Conservation (phyloP, 2,113 vertebrate species). For the Balaeniceps rex region DNA sequence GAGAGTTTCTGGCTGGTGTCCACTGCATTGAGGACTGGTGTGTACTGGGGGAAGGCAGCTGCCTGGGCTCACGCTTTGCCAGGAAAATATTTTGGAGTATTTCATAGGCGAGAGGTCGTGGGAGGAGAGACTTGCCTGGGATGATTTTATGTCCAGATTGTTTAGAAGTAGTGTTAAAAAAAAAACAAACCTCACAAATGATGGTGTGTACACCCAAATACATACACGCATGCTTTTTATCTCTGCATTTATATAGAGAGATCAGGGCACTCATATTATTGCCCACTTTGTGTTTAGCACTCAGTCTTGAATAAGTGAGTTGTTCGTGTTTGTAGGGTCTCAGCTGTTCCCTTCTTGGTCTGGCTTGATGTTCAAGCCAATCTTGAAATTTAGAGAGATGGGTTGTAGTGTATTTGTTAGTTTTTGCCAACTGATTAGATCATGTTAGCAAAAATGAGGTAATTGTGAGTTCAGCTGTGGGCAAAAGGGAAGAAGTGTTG, state of each 20-base stretch:
- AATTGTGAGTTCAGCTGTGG: not conserved
- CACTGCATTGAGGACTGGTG: fast-evolving
- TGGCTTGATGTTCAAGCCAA: not conserved
- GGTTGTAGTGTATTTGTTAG: not conserved
- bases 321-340: not conserved
- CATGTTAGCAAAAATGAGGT: not conserved
- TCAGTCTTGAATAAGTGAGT: not conserved
- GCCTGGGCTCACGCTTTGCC: not conserved
- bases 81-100: not conserved
- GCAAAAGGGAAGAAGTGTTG: not conserved
- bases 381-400: not conserved
- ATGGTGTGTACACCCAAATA: not conserved
- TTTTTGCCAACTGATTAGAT: not conserved
- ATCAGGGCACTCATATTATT: not conserved
- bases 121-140: not conserved
- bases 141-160: not conserved
- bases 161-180: not conserved
- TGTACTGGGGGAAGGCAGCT: not conserved
- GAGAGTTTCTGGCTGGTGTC: not conserved
- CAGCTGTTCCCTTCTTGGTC: not conserved
- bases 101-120: not conserved
- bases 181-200: not conserved
- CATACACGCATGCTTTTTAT: fast-evolving
- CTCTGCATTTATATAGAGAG: fast-evolving
- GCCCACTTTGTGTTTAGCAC: not conserved